Percentiles rank a stretch among this genome's conserved stretches.
Conservation (phyloP, 2,888 invertebrate genomes). For the Macrosiphum euphorbiae region DNA sequence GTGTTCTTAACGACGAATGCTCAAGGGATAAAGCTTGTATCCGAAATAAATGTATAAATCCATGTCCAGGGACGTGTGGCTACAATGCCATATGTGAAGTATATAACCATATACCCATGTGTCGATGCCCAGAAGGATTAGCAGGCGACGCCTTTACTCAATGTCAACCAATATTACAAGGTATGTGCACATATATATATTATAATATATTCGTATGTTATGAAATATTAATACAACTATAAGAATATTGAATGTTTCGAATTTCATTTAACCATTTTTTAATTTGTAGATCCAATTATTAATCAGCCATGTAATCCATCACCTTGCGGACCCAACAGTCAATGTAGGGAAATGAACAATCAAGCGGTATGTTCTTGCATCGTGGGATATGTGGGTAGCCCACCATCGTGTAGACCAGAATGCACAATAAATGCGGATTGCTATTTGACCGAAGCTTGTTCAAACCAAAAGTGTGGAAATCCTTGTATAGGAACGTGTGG, state of each 20-base stretch:
- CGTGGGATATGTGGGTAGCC: conserved; percentile 78
- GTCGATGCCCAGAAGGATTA: conserved; percentile 79
- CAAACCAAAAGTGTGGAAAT: conserved; percentile 79
- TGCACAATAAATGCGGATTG: conserved; percentile 81
- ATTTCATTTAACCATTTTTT: not conserved
- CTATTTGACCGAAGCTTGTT: conserved; percentile 77
- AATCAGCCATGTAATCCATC: conserved; percentile 77
- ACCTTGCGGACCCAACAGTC: conserved; percentile 76
- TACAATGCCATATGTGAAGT: conserved; percentile 80
- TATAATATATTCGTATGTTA: not conserved
- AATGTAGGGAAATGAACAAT: conserved; percentile 75
- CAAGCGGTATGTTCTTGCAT: conserved; percentile 76
- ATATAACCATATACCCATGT: conserved; percentile 82
- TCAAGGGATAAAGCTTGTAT: conserved; percentile 79
- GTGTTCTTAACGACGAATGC: conserved; percentile 81
- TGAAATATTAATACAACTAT: not conserved
- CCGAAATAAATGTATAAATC: conserved; percentile 79
- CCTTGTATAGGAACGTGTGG: conserved; percentile 84
- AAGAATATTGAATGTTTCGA: not conserved
- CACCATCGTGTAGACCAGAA: conserved; percentile 79
- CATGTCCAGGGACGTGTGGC: conserved; percentile 84
- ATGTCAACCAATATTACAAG: conserved; percentile 72
- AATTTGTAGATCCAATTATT: conserved; percentile 68
- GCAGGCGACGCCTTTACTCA: conserved; percentile 79
- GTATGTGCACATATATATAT: not conserved